Conservation (phyloP, 2,888 invertebrate species). For the Amphipoea oculea region DNA sequence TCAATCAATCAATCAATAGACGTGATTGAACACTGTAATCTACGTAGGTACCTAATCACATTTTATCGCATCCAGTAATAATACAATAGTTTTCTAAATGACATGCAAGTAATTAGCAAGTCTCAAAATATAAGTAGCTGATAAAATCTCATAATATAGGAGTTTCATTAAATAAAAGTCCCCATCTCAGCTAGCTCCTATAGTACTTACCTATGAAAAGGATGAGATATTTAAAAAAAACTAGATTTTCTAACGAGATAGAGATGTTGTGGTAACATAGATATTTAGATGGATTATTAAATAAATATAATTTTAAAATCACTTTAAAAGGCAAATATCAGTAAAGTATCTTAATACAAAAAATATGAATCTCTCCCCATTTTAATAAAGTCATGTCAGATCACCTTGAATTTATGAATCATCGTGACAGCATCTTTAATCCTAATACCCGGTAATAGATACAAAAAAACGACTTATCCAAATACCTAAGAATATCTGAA, state of each 20-base stretch:
- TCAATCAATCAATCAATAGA: background rate
- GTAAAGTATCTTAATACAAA: background rate
- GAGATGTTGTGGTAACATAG: background rate
- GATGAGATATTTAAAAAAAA: background rate
- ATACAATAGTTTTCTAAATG: background rate
- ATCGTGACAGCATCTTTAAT: slow-evolving; percentile 12
- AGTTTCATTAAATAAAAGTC: too few species aligned
- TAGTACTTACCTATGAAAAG: background rate
- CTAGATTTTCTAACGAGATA: background rate
- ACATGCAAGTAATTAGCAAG: background rate
- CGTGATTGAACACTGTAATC: background rate
- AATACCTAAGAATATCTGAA: slow-evolving; percentile 12
- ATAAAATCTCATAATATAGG: too few species aligned
- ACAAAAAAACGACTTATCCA: background rate
- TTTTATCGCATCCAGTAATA: background rate
- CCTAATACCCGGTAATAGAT: too few species aligned
- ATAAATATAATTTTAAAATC: too few species aligned
- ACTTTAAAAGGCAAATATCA: too few species aligned
- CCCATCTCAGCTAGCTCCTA: too few species aligned
- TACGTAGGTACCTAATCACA: background rate
- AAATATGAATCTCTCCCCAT: background rate
- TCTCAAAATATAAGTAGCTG: too few species aligned
- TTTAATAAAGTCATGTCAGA: slow-evolving; percentile 17
- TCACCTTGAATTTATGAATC: slow-evolving; percentile 24
- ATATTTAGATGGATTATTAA: background rate